Conservation (phyloP, 2,113 vertebrate species). For the Eurypyga helias region DNA sequence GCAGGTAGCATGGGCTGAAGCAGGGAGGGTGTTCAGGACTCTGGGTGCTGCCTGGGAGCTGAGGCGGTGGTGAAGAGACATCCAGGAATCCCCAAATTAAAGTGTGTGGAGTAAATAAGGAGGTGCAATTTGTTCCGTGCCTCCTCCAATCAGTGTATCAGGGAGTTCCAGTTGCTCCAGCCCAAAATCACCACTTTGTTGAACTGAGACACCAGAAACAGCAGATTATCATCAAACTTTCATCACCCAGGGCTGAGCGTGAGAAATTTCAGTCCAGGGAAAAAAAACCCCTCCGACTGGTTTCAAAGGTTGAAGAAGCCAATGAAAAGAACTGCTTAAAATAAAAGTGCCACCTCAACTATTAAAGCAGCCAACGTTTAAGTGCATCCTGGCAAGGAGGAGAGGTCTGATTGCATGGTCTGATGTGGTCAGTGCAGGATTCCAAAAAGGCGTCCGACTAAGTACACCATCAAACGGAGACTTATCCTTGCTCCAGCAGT, state of each 20-base stretch:
- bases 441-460: neutral
- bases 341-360: conserved; percentile 16
- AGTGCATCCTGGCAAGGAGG: conserved; percentile 7
- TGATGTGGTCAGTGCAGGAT: conserved; percentile 13
- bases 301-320: conserved; percentile 14
- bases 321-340: conserved; percentile 26
- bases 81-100: neutral
- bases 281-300: neutral
- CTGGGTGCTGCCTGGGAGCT: fast-evolving
- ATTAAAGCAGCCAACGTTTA: neutral
- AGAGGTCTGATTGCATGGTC: neutral
- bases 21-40: neutral
- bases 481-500: neutral
- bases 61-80: neutral
- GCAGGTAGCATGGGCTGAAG: neutral
- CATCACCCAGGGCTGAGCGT: neutral
- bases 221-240: conserved; percentile 29
- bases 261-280: conserved; percentile 1
- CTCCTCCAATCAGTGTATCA: neutral
- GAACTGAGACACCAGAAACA: neutral
- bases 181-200: conserved; percentile 33
- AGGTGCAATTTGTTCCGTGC: neutral
- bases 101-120: neutral
- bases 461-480: neutral
- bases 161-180: conserved; percentile 1